phyloP scores from a whole-genome alignment of 1,140 invertebrate genomes.

The Drosophila busckii region DNA sequence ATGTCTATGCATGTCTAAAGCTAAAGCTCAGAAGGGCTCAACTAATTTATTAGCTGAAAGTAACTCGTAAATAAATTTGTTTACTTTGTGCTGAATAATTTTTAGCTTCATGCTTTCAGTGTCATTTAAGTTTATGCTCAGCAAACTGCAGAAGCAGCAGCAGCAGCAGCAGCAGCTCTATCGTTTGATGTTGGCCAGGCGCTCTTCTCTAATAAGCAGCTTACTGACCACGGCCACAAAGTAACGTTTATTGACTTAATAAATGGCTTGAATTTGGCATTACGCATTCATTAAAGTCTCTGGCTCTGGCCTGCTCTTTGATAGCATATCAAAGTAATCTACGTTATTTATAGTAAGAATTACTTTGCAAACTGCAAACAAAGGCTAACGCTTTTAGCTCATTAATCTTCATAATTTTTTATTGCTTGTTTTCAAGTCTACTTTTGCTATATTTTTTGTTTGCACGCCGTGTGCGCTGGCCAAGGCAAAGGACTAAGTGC shows the following conservation, averaged over 20 bases:
- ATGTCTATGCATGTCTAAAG: background rate
- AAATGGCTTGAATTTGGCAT: slow-evolving; percentile 33
- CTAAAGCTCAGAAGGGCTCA: background rate
- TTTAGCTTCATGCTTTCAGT: background rate
- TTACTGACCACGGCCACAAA: slow-evolving; percentile 27
- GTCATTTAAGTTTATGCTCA: slow-evolving; percentile 27
- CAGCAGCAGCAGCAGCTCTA: slow-evolving; percentile 4
- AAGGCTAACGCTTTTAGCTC: slow-evolving; percentile 24
- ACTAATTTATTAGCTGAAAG: slow-evolving; percentile 16
- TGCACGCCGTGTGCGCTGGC: background rate
- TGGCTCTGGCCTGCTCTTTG: background rate
- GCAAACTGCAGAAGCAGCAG: slow-evolving; percentile 9
- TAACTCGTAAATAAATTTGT: slow-evolving; percentile 29
- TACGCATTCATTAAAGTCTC: slow-evolving; percentile 28
- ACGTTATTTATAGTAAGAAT: slow-evolving; percentile 23
- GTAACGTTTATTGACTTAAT: slow-evolving; percentile 31
- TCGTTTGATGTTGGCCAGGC: slow-evolving; percentile 52
- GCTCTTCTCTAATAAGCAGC: slow-evolving; percentile 45
- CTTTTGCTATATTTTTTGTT: background rate
- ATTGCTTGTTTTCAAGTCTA: slow-evolving; percentile 25
- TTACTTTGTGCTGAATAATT: slow-evolving; percentile 8
- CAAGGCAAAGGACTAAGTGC: background rate
- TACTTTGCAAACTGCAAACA: slow-evolving; percentile 17
- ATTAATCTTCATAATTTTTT: slow-evolving; percentile 66
- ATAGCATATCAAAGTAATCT: slow-evolving; percentile 26